Evolutionary conservation across 2,113 vertebrate species (phyloP).

Genomic region (Struthio camelus): DNA sequence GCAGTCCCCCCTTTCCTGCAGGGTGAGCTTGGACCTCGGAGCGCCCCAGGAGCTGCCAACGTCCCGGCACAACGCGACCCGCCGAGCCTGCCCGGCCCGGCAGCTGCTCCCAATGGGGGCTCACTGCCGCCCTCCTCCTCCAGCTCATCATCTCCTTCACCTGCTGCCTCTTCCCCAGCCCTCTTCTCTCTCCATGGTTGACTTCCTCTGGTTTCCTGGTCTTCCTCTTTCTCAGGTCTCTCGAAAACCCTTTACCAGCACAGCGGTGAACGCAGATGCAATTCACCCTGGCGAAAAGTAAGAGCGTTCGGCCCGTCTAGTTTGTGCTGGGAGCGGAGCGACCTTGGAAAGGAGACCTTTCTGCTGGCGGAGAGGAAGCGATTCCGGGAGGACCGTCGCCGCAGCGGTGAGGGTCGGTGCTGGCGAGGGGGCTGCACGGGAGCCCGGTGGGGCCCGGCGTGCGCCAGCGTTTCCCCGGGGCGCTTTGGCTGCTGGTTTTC

Average conservation of each 20-base stretch:
- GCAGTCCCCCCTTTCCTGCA: neutral
- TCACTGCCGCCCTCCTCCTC: neutral
- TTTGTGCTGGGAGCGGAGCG: accelerated
- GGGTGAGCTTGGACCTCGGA: neutral
- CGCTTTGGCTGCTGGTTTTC: neutral
- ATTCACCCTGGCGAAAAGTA: neutral
- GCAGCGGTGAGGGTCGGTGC: neutral
- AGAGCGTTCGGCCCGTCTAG: accelerated
- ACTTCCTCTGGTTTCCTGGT: neutral
- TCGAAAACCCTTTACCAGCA: neutral
- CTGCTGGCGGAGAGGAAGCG: neutral
- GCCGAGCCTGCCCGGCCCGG: neutral
- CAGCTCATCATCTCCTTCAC: neutral
- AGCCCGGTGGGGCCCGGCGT: accelerated
- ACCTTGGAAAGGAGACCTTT: neutral
- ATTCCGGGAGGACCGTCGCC: accelerated
- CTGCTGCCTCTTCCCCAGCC: neutral
- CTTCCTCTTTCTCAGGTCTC: neutral
- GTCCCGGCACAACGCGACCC: accelerated
- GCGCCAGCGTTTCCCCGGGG: accelerated
- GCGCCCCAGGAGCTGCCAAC: neutral
- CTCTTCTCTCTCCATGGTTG: accelerated
- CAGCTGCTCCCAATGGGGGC: neutral
- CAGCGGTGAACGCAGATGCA: neutral
- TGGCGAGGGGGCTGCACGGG: neutral